Evolutionary conservation across 2,888 invertebrate genomes (phyloP), one percentile per base, ranked within the genome.

Genomic region (Chymomyza procnemis): DNA sequence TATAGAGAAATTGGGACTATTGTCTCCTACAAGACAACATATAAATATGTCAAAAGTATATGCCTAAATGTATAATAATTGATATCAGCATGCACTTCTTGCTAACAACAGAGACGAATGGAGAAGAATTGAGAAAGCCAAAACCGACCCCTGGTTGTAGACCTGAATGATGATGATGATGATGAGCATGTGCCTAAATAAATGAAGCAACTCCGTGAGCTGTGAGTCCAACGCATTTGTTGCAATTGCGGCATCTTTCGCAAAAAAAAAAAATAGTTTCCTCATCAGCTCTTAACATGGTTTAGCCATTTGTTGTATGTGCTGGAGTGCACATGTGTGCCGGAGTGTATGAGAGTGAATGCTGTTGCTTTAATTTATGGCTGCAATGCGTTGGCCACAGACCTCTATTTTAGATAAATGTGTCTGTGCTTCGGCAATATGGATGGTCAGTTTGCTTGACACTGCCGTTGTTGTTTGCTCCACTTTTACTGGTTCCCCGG

Each of bases 291-390:
- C 6, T 12, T 41, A 41, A 3, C 9, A 12, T 1, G 12, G 0
- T 41, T 41, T 41, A 41, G 12, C 12, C 34, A 2, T 9, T 41
- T 41, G 3, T 41, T 9, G 9, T 41, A 12, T 41, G 34, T 41
- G 2, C 12, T 41, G 4, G 30, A 4, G 30, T 30, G 30, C 30
- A 1, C 12, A 12, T 26, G 34, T 41, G 12, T 12, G 34, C 8
- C 6, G 4, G 22, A 78, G 18, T 50, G 46, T 22, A 19, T 41
- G n/a, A 21, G 48, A 9, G 46, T 26, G 12, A 48, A 18, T 16
- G 22, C 12, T 75, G 82, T 76, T 79, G 80, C 82, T 82, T 81
- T 85, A 81, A 81, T 81, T 81, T 81, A 81, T 81, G 82, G 78
- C 62, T 72, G 69, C 76, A 71, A 66, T 79, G 81, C 74, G 75